Evolutionary conservation across 2,888 invertebrate species (phyloP).

Genomic region (Pristionchus japonicus): DNA sequence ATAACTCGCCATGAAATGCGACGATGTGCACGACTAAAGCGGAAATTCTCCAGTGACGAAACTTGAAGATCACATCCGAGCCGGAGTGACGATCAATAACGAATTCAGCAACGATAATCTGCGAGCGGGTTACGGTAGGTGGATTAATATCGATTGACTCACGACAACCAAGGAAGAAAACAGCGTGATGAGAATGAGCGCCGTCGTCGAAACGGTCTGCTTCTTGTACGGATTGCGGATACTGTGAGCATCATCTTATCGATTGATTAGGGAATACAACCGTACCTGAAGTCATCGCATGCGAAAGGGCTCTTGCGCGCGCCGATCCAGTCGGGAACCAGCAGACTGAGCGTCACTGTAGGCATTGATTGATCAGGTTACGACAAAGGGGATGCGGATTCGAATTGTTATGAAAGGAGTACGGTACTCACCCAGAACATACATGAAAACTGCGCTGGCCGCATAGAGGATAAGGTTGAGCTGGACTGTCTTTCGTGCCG

Average conservation of each 20-base stretch:
- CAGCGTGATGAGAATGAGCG: neutral
- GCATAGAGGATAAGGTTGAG: slow-evolving; percentile 6
- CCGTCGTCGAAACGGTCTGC: neutral
- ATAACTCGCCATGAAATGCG: slow-evolving; percentile 53
- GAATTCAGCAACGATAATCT: slow-evolving; percentile 5
- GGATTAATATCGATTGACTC: neutral
- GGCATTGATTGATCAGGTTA: neutral
- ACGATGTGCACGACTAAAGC: slow-evolving; percentile 54
- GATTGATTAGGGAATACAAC: neutral
- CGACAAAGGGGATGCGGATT: neutral
- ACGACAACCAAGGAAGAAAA: neutral
- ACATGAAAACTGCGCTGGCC: neutral
- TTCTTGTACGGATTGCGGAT: slow-evolving; percentile 23
- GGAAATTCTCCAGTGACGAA: slow-evolving; percentile 54
- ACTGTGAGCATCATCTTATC: neutral
- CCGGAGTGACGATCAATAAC: neutral
- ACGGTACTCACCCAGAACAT: slow-evolving; percentile 5
- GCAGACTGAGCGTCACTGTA: neutral
- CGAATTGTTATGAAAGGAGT: neutral
- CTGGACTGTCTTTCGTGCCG: neutral
- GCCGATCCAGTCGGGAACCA: neutral
- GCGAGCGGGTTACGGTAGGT: neutral
- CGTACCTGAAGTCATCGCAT: slow-evolving; percentile 5
- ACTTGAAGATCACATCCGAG: neutral
- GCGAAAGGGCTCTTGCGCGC: neutral